Evolutionary conservation across 1,140 invertebrate genomes (phyloP), one percentile per base, ranked within the genome.

Genomic region (Euwallacea fornicatus): DNA sequence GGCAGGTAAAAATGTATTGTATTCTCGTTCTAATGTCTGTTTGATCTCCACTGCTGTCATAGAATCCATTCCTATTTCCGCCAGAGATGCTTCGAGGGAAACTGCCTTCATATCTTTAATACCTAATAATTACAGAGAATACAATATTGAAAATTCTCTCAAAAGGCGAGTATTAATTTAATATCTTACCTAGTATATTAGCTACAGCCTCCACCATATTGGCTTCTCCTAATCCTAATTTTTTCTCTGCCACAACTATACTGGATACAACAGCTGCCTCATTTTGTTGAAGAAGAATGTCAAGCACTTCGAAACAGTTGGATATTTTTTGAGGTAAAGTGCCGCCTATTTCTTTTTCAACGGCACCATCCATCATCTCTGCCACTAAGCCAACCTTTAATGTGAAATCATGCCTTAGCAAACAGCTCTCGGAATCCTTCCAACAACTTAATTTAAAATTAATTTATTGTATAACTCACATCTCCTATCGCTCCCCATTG

Each of bases 1-100:
- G 66, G 86, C 83, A 3, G 86, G 83, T 11, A 91, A 76, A 47
- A 84, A 83, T 6, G 89, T 76, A 72, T 89, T 87, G 78, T 84
- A 89, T 67, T 89, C 87, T 70, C 87, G 78, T 77, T 91, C 89
- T 11, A 91, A 77, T 6, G 85, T 85, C 76, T 91, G 89, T 78
- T 90, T 90, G 43, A 91, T 86, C 83, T 96, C 94, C 0, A 94
- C 92, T 6, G 90, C 91, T 90, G 95, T 95, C 78, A 96, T 87
- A 13, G 92, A 94, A 82, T 96, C 94, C 85, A 96, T 90, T 60
- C 94, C 94, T 55, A 94, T 84, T 80, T 97, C 95, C 15, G 91
- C 91, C 0, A 97, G 83, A 0, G 89, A 90, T 67, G 86, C 84
- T 73, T 90, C 85, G 41, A 85, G 79, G 59, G 89, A 89, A 3